Conservation (phyloP, 2,888 invertebrate genomes). For the Drosophila melanosoma region DNA sequence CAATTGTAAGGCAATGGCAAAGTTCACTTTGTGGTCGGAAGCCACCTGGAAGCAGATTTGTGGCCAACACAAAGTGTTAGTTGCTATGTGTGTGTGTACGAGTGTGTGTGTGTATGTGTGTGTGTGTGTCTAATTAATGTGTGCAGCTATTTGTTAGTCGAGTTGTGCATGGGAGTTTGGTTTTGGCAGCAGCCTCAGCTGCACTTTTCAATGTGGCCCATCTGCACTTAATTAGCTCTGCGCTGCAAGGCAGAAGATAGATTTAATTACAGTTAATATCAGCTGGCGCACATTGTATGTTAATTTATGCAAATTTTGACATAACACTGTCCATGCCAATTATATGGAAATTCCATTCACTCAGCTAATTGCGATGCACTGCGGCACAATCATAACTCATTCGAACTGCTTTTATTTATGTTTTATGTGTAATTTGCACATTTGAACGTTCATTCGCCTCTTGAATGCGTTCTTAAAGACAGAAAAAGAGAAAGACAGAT, state of each 20-base stretch:
- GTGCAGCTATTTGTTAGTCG: conserved; percentile 32
- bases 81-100: background rate
- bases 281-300: conserved; percentile 65
- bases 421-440: conserved; percentile 28
- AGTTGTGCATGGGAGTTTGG: conserved; percentile 26
- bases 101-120: background rate
- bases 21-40: conserved; percentile 39
- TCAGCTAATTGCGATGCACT: conserved; percentile 50
- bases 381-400: conserved; percentile 34
- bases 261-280: conserved; percentile 65
- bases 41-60: background rate
- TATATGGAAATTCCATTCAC: conserved; percentile 43
- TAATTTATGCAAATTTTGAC: conserved; percentile 69
- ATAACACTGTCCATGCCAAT: conserved; percentile 14
- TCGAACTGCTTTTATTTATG: conserved; percentile 24
- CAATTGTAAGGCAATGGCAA: conserved; percentile 32
- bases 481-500: background rate
- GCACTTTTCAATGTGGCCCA: conserved; percentile 37
- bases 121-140: conserved; percentile 48
- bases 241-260: conserved; percentile 16
- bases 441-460: conserved; percentile 31
- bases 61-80: conserved; percentile 21
- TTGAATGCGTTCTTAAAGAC: conserved; percentile 10
- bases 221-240: conserved; percentile 61
- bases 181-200: conserved; percentile 38